Conservation (phyloP, 2,888 invertebrate genomes). For the Meiosimyza platycephala region DNA sequence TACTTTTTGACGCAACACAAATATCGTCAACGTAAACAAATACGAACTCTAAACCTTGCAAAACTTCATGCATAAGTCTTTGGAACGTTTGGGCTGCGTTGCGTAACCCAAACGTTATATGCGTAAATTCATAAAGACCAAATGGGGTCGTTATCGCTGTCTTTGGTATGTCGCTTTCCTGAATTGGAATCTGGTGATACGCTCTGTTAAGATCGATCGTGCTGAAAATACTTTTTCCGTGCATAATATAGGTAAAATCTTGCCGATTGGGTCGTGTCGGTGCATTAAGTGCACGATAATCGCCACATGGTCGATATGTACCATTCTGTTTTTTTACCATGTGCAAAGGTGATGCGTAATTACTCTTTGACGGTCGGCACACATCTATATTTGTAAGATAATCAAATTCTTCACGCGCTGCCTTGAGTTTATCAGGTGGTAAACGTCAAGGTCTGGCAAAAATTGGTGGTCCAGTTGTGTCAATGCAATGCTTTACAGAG, state of each 20-base stretch:
- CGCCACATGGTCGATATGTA: slow-evolving; percentile 17
- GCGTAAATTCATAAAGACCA: neutral
- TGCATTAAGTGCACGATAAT: slow-evolving; percentile 29
- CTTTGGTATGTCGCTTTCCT: too few relatives aligned
- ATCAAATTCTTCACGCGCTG: slow-evolving; percentile 6
- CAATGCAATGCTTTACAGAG: slow-evolving; percentile 18
- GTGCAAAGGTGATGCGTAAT: slow-evolving; percentile 15
- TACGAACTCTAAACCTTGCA: too few relatives aligned
- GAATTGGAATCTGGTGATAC: neutral
- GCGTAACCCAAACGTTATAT: neutral
- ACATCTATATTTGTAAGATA: too few relatives aligned
- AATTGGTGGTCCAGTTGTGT: slow-evolving; percentile 21
- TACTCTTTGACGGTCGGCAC: slow-evolving; percentile 27
- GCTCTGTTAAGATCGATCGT: neutral
- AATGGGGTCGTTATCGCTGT: too few relatives aligned
- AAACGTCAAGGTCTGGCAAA: slow-evolving; percentile 3
- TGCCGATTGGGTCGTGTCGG: slow-evolving; percentile 23
- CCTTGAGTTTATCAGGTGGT: slow-evolving; percentile 6
- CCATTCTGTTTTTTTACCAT: slow-evolving; percentile 15
- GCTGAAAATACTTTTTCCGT: too few relatives aligned
- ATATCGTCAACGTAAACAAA: too few relatives aligned
- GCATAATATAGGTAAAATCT: too few relatives aligned
- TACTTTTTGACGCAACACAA: too few relatives aligned
- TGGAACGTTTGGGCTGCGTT: slow-evolving; percentile 10
- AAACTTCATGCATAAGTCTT: neutral